Evolutionary conservation across 2,888 invertebrate genomes (phyloP).

Genomic region (Cephus nigrinus): DNA sequence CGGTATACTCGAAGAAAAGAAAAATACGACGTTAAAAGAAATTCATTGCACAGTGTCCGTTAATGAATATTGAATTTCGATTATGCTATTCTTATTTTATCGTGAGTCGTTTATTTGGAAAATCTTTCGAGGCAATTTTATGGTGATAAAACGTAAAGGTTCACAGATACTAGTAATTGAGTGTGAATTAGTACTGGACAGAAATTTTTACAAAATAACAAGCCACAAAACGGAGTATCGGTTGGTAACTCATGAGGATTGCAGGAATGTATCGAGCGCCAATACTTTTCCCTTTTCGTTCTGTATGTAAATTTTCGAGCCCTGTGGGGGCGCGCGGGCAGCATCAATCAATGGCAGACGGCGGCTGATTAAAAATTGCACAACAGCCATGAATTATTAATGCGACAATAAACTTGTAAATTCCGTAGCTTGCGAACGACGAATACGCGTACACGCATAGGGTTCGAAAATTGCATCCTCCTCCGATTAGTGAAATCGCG

Average conservation of each 20-base stretch:
- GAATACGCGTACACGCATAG: background rate
- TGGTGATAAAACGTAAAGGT: background rate
- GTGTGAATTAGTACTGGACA: background rate
- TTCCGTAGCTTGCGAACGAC: constrained; percentile 31
- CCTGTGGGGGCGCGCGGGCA: constrained; percentile 58
- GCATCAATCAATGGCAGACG: constrained; percentile 62
- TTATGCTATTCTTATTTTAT: no score
- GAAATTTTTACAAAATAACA: background rate
- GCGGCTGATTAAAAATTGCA: constrained; percentile 62
- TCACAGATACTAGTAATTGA: background rate
- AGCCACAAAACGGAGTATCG: background rate
- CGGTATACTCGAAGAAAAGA: no score
- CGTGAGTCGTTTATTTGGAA: no score
- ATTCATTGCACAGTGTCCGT: no score
- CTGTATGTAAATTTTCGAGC: constrained; percentile 58
- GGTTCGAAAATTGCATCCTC: background rate
- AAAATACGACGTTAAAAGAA: no score
- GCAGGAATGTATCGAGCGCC: constrained; percentile 43
- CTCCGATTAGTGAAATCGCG: background rate
- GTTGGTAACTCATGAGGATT: background rate
- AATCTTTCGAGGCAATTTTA: background rate
- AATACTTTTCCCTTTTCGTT: constrained; percentile 61
- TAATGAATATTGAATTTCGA: no score
- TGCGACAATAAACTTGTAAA: constrained; percentile 61
- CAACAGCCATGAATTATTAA: constrained; percentile 61